These are phyloP conservation scores for Chaetorhynchus papuensis DNA, from an alignment of 2,113 vertebrate genomes.

Conservation along the genomic window DNA sequence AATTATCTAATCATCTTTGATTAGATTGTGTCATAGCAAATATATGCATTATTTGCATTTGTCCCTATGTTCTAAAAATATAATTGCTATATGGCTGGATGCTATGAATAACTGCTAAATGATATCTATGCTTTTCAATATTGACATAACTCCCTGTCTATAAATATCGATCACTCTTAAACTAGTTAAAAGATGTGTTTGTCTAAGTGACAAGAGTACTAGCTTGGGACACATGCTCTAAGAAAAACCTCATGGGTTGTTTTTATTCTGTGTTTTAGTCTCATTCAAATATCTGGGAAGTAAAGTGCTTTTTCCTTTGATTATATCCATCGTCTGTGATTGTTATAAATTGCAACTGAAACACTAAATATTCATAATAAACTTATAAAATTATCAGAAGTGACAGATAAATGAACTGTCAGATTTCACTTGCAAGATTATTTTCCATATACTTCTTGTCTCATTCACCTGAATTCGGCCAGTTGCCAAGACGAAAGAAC, in stretches of 20 bases:
- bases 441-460: not conserved
- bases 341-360: not conserved
- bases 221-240: not conserved
- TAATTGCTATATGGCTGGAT: not conserved
- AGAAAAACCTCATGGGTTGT: rapidly evolving
- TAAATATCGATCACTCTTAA: not conserved
- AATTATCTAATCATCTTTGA: not conserved
- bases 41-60: not conserved
- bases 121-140: not conserved
- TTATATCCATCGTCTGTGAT: not conserved
- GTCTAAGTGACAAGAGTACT: not conserved
- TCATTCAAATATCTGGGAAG: not conserved
- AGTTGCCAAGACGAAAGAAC: not conserved
- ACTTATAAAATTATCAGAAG: not conserved
- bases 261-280: not conserved
- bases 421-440: not conserved
- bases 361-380: not conserved
- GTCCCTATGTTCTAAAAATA: not conserved
- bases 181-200: not conserved
- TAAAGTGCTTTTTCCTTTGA: not conserved
- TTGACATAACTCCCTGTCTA: not conserved
- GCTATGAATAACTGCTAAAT: not conserved
- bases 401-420: not conserved
- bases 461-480: not conserved
- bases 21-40: not conserved